Conservation (phyloP, 1,140 invertebrate genomes). For the Monomorium pharaonis region DNA sequence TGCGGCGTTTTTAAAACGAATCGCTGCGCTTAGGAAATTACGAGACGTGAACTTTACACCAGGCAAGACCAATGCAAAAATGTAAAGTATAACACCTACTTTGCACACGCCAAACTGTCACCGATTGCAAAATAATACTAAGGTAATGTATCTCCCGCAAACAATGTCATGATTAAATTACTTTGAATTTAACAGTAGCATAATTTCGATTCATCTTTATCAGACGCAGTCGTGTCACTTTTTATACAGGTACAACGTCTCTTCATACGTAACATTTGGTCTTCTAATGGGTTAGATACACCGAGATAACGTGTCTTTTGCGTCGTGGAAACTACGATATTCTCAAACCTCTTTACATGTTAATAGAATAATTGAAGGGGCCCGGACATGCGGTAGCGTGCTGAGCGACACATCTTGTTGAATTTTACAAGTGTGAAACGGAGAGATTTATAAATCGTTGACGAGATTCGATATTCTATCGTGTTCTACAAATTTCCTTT, state of each 20-base stretch:
- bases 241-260: background rate
- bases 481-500: background rate
- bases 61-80: background rate
- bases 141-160: background rate
- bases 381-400: background rate
- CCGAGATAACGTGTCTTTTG: background rate
- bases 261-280: background rate
- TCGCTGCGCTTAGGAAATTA: conserved; percentile 18
- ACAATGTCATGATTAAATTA: background rate
- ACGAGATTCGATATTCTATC: background rate
- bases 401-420: background rate
- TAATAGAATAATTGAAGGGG: conserved; percentile 9
- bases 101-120: background rate
- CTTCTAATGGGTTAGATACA: background rate
- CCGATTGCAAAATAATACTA: background rate
- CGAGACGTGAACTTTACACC: conserved; percentile 4
- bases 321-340: background rate
- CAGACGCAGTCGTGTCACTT: background rate
- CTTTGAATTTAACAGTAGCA: background rate
- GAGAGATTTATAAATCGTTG: background rate
- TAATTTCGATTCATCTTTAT: background rate
- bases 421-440: background rate
- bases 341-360: background rate
- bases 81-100: background rate
- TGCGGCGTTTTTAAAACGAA: conserved; percentile 21